Evolutionary conservation across 2,888 invertebrate species (phyloP), one percentile per base, ranked within the genome.

Genomic region (Branchipolynoe longqiensis): DNA sequence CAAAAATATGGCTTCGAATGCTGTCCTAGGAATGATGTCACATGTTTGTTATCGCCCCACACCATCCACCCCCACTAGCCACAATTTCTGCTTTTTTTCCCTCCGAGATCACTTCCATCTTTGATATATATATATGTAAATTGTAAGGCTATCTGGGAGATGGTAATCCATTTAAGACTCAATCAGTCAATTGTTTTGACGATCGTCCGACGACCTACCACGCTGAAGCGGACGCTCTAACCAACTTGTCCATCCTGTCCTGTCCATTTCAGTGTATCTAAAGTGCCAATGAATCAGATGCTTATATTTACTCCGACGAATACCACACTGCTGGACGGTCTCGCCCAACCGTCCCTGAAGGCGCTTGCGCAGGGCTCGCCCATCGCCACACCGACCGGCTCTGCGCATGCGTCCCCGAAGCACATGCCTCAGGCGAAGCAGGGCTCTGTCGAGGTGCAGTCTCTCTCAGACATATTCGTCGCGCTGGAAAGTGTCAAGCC

Each of bases 401-500:
- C 85, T 18, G 81, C 85, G 22, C 31, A 38, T 14, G 62, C 64
- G 22, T 83, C 86, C 8, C 86, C 87, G 25, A 84, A 84, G 73
- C 73, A 41, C 59, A 58, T n/a, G 36, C 22, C 73, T 1, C 56
- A 54, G 48, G 36, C 64, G 38, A 83, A 83, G 83, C 41, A 40
- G 25, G 64, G 64, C 64, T 41, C 48, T 33, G 14, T 33, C 22
- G 87, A 85, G 48, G 82, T 86, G 28, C 84, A 86, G 83, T 83
- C 89, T 28, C 87, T 89, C 36, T 84, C 86, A 18, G 88, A 88
- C 83, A 95, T 98, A 83, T 94, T 95, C 91, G 95, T 98, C 78
- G 95, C 96, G 18, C 94, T 98, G 89, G 96, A 97, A 91, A 95
- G 95, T 90, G 96, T 98, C 82, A 96, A 96, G 91, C 97, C 97